Conservation (phyloP, 1,140 invertebrate species). For the Neoseiulus cucumeris region DNA sequence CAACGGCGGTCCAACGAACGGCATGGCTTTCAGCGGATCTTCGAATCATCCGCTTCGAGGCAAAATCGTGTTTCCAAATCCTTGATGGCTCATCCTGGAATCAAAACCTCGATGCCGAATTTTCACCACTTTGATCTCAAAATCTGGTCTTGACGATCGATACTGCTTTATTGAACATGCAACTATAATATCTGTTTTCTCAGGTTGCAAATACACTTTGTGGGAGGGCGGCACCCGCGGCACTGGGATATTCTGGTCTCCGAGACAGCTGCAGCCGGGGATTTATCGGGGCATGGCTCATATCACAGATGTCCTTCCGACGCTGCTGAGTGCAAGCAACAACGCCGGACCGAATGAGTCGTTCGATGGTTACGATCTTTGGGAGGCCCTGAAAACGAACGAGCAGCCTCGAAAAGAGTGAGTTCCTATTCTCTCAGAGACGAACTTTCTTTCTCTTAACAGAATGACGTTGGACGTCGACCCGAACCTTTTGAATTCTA, state of each 20-base stretch:
- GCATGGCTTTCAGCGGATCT: constrained; percentile 58
- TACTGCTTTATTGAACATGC: no score
- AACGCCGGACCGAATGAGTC: background rate
- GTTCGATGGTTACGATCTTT: background rate
- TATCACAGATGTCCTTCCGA: constrained; percentile 73
- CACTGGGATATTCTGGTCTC: constrained; percentile 54
- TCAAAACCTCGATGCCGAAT: no score
- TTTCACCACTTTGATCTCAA: no score
- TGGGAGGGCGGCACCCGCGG: constrained; percentile 75
- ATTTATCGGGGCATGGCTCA: constrained; percentile 49
- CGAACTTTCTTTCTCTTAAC: no score
- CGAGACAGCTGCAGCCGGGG: constrained; percentile 34
- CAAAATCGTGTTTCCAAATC: background rate
- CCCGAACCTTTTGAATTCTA: no score
- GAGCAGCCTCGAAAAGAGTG: no score
- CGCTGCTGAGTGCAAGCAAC: constrained; percentile 29
- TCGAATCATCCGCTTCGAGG: constrained; percentile 76
- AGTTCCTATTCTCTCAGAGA: no score
- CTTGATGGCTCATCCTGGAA: no score
- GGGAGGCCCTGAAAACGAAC: background rate
- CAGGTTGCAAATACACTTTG: constrained; percentile 40
- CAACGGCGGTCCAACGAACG: constrained; percentile 57
- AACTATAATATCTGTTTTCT: no score
- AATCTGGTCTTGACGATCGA: no score
- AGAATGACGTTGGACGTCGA: no score